Base-by-base conservation (phyloP, 64 coral and sea anemone species). In the Porites lutea region DNA sequence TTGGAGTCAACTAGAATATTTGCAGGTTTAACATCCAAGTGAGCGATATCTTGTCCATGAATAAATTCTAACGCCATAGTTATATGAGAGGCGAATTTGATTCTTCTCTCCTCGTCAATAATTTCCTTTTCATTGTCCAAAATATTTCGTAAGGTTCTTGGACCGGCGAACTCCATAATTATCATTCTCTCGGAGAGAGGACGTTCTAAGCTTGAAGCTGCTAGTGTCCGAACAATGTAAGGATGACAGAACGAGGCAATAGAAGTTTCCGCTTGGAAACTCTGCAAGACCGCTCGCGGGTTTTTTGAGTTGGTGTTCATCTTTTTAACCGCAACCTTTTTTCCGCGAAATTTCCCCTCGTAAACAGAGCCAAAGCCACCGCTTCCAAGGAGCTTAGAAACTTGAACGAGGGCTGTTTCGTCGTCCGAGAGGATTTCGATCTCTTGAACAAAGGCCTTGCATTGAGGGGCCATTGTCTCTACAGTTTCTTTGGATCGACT, bases 311-410 rank as follows among this genome's bases (percentile, higher is more conserved):
- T 95, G 20, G 90, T 88, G 73, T 95, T 93, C 89, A 98, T 82
- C 83, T 86, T 94, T 22, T 98, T 98, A 68, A 98, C 65, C 67
- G 96, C 96, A 50, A 98, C 96, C 18, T 71, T 88, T 74, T 47
- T 75, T 58, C 93, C 93, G 19, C 89, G 82, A 59, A 92, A 95
- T 50, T 83, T 88, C 10, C 96, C 96, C 20, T 95, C 96, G 74
- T 92, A 95, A 21, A 98, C 96, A n/a, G 83, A 77, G 44, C 96
- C 96, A 87, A 98, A 98, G n/a, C 96, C 96, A 13, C 96, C 96
- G 54, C 96, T 98, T 79, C 96, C 96, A 2, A 98, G 71, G 12
- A 91, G 43, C 43, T 92, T 98, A 4, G 89, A 90, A 55, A 95
- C 43, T 58, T 92, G 83, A 47, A 98, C 85, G 77, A 97, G 90